These are phyloP conservation scores for Harpegnathos saltator DNA, from an alignment of 1,140 invertebrate species.

Conservation along the genomic window DNA sequence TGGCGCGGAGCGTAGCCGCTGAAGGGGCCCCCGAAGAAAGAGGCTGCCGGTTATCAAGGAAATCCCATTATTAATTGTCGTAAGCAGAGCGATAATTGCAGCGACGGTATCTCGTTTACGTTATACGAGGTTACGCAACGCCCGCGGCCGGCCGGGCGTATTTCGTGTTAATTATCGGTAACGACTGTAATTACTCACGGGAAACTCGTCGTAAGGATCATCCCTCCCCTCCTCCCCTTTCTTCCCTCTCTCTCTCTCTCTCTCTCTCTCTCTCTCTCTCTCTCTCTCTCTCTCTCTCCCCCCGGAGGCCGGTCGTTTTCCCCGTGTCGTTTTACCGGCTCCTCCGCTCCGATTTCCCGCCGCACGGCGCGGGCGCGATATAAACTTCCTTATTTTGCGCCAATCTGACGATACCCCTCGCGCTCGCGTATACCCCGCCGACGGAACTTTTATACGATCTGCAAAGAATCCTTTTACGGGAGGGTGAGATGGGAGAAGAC, in stretches of 20 bases:
- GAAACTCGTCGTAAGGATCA: conserved; percentile 77
- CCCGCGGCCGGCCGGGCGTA: conserved; percentile 61
- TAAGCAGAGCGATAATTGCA: conserved; percentile 75
- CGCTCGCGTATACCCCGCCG: neutral
- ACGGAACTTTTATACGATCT: conserved; percentile 43
- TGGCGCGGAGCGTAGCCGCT: neutral
- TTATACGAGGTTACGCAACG: conserved; percentile 78
- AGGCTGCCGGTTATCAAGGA: conserved; percentile 54
- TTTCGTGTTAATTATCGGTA: conserved; percentile 84
- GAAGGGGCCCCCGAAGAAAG: neutral
- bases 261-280: too few relatives aligned
- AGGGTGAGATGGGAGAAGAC: neutral
- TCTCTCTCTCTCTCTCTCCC: too few relatives aligned
- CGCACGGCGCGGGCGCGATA: conserved; percentile 46
- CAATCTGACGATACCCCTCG: conserved; percentile 48
- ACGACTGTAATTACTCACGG: conserved; percentile 82
- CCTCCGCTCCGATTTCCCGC: conserved; percentile 75
- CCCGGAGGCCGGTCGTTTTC: too few relatives aligned
- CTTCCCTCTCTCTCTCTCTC: too few relatives aligned
- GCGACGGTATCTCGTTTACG: conserved; percentile 72
- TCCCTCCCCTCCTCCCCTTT: too few relatives aligned
- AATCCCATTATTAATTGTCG: conserved; percentile 74
- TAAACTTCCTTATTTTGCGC: conserved; percentile 37
- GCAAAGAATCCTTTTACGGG: conserved; percentile 35
- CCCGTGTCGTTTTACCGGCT: conserved; percentile 73